Percentiles rank a stretch among this genome's conserved stretches.
These are phyloP conservation scores for Caenorhabditis sinica DNA, from an alignment of 2,888 invertebrate species.

Conservation along the genomic window DNA sequence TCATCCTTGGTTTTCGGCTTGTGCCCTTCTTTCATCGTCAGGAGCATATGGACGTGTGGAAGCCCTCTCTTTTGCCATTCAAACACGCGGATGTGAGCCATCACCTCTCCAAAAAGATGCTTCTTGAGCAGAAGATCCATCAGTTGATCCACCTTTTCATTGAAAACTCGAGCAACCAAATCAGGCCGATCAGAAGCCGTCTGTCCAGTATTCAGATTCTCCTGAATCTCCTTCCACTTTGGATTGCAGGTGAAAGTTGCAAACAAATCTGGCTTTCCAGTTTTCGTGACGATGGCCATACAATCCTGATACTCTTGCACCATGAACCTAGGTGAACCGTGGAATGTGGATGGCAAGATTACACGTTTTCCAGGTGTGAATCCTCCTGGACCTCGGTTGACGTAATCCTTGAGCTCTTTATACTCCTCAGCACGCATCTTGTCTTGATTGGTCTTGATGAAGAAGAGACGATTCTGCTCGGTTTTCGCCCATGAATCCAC, in stretches of 20 bases:
- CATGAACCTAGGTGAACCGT: conserved; percentile 83
- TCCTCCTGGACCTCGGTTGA: background rate
- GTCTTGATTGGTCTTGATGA: conserved; percentile 82
- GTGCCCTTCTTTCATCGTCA: conserved; percentile 78
- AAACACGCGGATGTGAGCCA: background rate
- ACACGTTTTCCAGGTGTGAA: conserved; percentile 59
- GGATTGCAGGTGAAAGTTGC: conserved; percentile 83
- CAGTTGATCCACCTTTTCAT: conserved; percentile 69
- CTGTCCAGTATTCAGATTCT: conserved; percentile 68
- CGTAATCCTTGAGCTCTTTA: conserved; percentile 77
- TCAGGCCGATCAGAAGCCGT: conserved; percentile 77
- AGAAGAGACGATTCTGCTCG: conserved; percentile 80
- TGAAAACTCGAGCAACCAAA: conserved; percentile 78
- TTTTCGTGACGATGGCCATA: conserved; percentile 75
- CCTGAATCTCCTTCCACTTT: conserved; percentile 81
- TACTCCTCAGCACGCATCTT: conserved; percentile 77
- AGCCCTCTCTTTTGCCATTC: conserved; percentile 82
- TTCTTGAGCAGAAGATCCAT: conserved; percentile 8
- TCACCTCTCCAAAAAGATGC: conserved; percentile 12
- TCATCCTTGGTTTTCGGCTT: conserved; percentile 56
- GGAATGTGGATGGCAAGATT: conserved; percentile 79
- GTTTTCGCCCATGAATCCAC: conserved; percentile 83
- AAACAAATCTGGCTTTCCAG: no score
- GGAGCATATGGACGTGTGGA: conserved; percentile 79
- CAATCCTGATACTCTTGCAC: conserved; percentile 69